Conservation (phyloP, 2,113 vertebrate genomes). For the Edolisoma coerulescens region DNA sequence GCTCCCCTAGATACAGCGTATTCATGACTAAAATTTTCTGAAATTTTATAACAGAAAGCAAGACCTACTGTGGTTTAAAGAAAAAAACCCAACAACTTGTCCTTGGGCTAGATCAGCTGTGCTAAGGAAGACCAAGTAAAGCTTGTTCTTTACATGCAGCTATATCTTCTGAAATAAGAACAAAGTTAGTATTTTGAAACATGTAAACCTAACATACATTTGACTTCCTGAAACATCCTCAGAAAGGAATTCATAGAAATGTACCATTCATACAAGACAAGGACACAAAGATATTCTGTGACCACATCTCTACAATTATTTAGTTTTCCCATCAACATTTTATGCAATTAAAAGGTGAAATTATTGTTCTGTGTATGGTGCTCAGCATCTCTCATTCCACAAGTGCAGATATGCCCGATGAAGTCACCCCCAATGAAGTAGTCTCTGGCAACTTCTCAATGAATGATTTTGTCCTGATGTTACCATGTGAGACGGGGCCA, state of each 20-base stretch:
- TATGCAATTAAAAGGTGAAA: neutral
- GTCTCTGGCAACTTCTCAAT: fast-evolving
- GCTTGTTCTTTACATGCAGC: neutral
- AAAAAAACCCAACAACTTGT: neutral
- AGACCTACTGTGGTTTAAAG: neutral
- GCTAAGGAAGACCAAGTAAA: neutral
- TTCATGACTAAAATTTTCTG: neutral
- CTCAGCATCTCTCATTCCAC: neutral
- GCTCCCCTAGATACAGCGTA: neutral
- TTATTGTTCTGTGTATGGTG: neutral
- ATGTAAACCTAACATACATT: neutral
- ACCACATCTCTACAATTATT: neutral
- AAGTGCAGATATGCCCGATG: fast-evolving
- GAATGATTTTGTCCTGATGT: neutral
- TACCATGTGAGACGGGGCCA: neutral
- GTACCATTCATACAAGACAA: neutral
- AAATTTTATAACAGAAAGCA: neutral
- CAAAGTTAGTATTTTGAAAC: neutral
- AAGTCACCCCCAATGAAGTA: neutral
- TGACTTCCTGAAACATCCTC: neutral
- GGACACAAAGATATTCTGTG: neutral
- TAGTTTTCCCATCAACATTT: neutral
- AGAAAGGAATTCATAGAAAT: neutral
- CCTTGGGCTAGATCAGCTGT: neutral
- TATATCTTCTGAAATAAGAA: neutral